A percentile compares a stretch with the other conserved stretches of the same genome.
phyloP scores from a whole-genome alignment of 2,113 vertebrate genomes.

The Zeus faber region DNA sequence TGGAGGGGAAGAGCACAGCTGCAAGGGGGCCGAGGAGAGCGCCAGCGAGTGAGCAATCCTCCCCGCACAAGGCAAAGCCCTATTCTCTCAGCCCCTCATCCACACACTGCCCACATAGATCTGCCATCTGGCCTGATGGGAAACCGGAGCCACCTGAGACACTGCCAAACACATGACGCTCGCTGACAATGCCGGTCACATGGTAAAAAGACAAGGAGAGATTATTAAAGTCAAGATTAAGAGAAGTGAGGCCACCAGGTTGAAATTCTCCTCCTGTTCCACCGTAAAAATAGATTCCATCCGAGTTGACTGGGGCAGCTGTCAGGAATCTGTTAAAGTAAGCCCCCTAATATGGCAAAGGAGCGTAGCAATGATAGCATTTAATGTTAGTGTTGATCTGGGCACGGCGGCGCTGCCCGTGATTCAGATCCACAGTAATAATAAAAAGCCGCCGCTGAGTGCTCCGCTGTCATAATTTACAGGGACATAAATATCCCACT shows the following conservation, averaged over 20 bases:
- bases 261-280: background rate
- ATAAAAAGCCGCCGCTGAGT: constrained; percentile 15
- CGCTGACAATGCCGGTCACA: constrained; percentile 12
- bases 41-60: too few relatives aligned
- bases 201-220: too few relatives aligned
- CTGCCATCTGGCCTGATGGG: constrained; percentile 77
- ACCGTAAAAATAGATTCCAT: constrained; percentile 5
- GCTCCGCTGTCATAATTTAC: constrained; percentile 22
- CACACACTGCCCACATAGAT: constrained; percentile 67
- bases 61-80: constrained; percentile 48
- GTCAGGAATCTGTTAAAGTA: background rate
- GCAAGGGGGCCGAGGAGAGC: constrained; percentile 48
- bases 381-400: constrained; percentile 13
- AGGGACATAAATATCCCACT: constrained; percentile 26
- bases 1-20: constrained; percentile 63
- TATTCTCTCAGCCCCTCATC: constrained; percentile 45
- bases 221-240: too few relatives aligned
- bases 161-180: constrained; percentile 62
- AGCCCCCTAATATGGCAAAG: background rate
- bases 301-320: background rate
- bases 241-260: background rate
- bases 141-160: constrained; percentile 69
- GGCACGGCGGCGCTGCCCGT: constrained; percentile 13
- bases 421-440: too few relatives aligned
- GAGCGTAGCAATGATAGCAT: background rate